Evolutionary conservation across 2,797 vertebrate genomes (phyloP).

Genomic region (Clarias platycephalus): DNA sequence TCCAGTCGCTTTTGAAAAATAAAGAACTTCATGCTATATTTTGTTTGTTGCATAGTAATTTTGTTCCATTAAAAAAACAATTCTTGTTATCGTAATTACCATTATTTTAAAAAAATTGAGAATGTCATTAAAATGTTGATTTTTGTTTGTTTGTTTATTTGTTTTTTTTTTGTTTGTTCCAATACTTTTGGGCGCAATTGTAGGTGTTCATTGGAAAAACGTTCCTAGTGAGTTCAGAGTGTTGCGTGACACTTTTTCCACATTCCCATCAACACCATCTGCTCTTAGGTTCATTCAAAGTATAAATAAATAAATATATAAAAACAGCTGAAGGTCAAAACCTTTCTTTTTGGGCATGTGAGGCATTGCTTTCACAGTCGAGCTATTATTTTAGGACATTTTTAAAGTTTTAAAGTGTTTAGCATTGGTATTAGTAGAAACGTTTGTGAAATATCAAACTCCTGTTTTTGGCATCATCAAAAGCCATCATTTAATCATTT

Average conservation of each 20-base stretch:
- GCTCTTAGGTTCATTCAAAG: background rate
- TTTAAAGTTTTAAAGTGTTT: background rate
- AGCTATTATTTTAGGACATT: background rate
- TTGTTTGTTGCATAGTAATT: no score
- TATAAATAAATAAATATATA: background rate
- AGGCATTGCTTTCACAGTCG: background rate
- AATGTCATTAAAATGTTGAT: no score
- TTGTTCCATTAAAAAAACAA: no score
- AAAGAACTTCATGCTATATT: no score
- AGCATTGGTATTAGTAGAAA: background rate
- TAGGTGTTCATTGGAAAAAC: background rate
- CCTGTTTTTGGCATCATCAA: no score
- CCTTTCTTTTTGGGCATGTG: background rate
- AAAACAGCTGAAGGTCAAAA: conserved; percentile 11
- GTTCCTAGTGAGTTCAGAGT: background rate
- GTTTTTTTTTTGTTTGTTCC: no score
- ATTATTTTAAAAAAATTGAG: no score
- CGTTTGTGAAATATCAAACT: background rate
- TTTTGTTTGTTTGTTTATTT: no score
- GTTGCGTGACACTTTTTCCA: conserved; percentile 18
- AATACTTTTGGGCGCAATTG: no score
- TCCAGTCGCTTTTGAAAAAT: no score
- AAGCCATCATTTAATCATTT: background rate
- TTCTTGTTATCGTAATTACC: no score
- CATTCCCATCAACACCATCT: background rate